phyloP scores from a whole-genome alignment of 2,113 vertebrate species.

The Casuarius casuarius region DNA sequence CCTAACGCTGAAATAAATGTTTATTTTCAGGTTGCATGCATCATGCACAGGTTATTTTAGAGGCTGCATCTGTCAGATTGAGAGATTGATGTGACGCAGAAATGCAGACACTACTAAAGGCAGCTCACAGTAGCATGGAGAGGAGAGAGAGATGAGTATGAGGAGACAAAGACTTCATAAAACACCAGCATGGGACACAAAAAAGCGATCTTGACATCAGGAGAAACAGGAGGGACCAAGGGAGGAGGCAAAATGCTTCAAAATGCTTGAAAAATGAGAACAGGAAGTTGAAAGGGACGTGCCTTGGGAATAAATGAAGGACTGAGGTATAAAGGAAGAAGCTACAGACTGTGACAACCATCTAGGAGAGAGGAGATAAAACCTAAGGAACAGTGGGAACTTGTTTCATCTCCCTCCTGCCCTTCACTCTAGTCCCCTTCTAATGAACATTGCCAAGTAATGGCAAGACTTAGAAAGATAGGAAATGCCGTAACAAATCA shows the following conservation, averaged over 20 bases:
- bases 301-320: not conserved
- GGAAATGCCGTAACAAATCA: not conserved
- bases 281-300: not conserved
- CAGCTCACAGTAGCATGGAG: slow-evolving; percentile 20
- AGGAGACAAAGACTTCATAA: slow-evolving; percentile 24
- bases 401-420: not conserved
- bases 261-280: slow-evolving; percentile 17
- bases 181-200: slow-evolving; percentile 3
- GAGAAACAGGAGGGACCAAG: slow-evolving; percentile 17
- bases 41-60: slow-evolving; percentile 73
- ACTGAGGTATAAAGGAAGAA: not conserved
- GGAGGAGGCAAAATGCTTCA: slow-evolving; percentile 13
- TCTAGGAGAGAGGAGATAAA: not conserved
- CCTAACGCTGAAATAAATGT: slow-evolving; percentile 72
- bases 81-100: slow-evolving; percentile 65
- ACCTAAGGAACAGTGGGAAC: too few species aligned
- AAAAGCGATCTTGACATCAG: not conserved
- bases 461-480: not conserved
- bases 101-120: slow-evolving; percentile 60
- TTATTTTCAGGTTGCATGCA: slow-evolving; percentile 71
- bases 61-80: slow-evolving; percentile 71
- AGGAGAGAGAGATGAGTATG: slow-evolving; percentile 28
- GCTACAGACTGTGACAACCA: not conserved
- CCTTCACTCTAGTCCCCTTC: not conserved
- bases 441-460: not conserved